These are phyloP conservation scores for Sesia bembeciformis DNA, from an alignment of 2,888 invertebrate species.

Conservation along the genomic window DNA sequence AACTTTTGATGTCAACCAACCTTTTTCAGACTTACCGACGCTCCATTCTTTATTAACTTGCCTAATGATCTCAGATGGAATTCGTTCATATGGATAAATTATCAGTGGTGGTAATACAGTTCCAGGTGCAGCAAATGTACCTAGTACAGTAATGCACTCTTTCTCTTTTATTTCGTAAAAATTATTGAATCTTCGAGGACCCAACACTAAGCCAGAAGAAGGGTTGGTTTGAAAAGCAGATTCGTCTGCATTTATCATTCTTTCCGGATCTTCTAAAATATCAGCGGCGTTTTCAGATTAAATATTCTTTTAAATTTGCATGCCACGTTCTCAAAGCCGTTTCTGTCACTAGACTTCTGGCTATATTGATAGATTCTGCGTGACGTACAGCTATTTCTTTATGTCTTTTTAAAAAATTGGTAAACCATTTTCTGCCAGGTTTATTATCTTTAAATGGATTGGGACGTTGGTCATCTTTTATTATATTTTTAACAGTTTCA, in stretches of 20 bases:
- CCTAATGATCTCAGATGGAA: no score
- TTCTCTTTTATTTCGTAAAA: constrained; percentile 2
- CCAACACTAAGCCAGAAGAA: constrained; percentile 1
- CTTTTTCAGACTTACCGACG: constrained; percentile 13
- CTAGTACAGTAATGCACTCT: constrained; percentile 2
- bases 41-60: constrained; percentile 15
- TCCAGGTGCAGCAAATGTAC: neutral
- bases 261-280: neutral
- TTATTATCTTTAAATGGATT: constrained; percentile 9
- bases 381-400: constrained; percentile 7
- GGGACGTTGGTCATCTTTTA: constrained; percentile 6
- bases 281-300: neutral
- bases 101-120: constrained; percentile 12
- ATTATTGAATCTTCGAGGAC: neutral
- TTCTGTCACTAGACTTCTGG: neutral
- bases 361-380: constrained; percentile 7
- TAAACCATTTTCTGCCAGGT: constrained; percentile 10
- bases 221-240: neutral
- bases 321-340: neutral
- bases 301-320: neutral
- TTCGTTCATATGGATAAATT: no score
- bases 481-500: constrained; percentile 8
- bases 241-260: constrained; percentile 4
- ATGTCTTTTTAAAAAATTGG: constrained; percentile 8
- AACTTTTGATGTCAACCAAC: constrained; percentile 15